phyloP scores from a whole-genome alignment of 2,797 vertebrate genomes.

The Gallinago nigripennis region DNA sequence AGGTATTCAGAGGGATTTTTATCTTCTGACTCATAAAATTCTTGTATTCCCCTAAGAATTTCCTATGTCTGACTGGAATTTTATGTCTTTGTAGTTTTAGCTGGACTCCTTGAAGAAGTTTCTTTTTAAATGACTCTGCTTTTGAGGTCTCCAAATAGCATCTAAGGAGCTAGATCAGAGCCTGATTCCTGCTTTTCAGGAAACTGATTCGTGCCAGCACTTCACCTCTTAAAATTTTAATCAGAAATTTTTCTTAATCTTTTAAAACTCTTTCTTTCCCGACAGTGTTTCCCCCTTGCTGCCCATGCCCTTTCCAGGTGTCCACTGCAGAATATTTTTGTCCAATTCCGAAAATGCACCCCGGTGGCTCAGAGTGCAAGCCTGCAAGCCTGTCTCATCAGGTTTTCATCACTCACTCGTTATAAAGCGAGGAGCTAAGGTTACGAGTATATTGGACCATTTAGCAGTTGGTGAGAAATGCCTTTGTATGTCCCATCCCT shows the following conservation, averaged over 20 bases:
- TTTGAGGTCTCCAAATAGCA: conserved; percentile 59
- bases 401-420: conserved; percentile 77
- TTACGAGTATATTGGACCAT: conserved; percentile 72
- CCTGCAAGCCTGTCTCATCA: conserved; percentile 62
- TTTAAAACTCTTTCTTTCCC: conserved; percentile 57
- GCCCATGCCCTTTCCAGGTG: not conserved
- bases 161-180: conserved; percentile 55
- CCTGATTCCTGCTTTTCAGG: conserved; percentile 71
- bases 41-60: conserved; percentile 83
- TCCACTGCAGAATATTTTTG: conserved; percentile 28
- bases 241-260: conserved; percentile 32
- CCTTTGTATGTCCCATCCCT: conserved; percentile 63
- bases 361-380: conserved; percentile 34
- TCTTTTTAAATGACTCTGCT: conserved; percentile 65
- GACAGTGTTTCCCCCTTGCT: not conserved
- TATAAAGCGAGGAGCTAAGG: conserved; percentile 71
- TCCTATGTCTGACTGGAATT: conserved; percentile 81
- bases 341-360: conserved; percentile 11
- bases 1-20: conserved; percentile 82
- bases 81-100: conserved; percentile 82
- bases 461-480: conserved; percentile 76
- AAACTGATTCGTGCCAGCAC: conserved; percentile 65
- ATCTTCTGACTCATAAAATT: conserved; percentile 85
- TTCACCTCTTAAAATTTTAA: conserved; percentile 53
- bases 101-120: conserved; percentile 73